Percentiles rank a stretch among this genome's conserved stretches.
Conservation (phyloP, 2,888 invertebrate genomes). For the Lasioglossum figueresi region DNA sequence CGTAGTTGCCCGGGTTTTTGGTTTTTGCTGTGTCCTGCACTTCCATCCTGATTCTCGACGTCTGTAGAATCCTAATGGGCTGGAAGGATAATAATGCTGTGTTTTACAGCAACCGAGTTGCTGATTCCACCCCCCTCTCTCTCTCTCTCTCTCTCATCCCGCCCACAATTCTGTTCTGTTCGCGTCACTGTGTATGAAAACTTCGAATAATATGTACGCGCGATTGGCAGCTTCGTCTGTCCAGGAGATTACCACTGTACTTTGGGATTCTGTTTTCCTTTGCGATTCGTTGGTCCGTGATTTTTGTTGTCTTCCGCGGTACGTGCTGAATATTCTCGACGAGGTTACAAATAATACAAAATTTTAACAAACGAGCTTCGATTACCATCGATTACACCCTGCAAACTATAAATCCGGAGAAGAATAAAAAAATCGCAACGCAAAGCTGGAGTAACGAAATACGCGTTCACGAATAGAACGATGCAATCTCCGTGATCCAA, state of each 20-base stretch:
- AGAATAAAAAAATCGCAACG: no score
- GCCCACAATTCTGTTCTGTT: slow-evolving; percentile 8
- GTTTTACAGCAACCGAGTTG: slow-evolving; percentile 77
- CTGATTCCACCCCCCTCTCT: neutral
- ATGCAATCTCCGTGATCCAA: no score
- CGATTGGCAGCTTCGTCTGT: slow-evolving; percentile 75
- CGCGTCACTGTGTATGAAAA: slow-evolving; percentile 75
- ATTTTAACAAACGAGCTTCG: neutral
- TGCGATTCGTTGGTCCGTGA: neutral
- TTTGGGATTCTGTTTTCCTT: slow-evolving; percentile 10
- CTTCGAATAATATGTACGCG: slow-evolving; percentile 76
- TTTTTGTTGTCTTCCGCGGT: neutral
- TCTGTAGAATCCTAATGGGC: slow-evolving; percentile 79
- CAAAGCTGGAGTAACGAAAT: no score
- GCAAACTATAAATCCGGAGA: no score
- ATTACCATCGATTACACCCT: no score
- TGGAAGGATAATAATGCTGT: slow-evolving; percentile 82
- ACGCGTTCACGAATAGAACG: no score
- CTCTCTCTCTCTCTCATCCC: slow-evolving; percentile 46
- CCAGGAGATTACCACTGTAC: slow-evolving; percentile 75
- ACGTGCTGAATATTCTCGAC: neutral
- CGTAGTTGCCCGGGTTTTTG: slow-evolving; percentile 79
- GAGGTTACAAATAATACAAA: neutral
- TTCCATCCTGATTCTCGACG: slow-evolving; percentile 69
- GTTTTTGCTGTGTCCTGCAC: slow-evolving; percentile 75